These are phyloP conservation scores for Harpegnathos saltator DNA, from an alignment of 1,140 invertebrate genomes.

Conservation along the genomic window DNA sequence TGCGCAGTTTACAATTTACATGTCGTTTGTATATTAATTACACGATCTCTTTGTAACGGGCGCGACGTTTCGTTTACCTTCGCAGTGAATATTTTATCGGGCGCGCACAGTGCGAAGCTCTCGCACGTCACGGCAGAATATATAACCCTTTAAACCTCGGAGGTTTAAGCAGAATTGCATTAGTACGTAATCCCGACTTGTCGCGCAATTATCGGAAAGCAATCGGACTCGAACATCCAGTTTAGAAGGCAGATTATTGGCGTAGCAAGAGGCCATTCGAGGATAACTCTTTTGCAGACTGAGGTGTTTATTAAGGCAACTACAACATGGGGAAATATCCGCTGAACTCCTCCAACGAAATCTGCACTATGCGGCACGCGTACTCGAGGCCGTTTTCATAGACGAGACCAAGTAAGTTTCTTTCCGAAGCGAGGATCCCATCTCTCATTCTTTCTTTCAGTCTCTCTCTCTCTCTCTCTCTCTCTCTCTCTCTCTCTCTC, in stretches of 20 bases:
- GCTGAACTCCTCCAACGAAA: constrained; percentile 94
- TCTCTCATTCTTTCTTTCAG: too few species aligned
- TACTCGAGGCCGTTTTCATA: constrained; percentile 94
- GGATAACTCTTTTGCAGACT: constrained; percentile 88
- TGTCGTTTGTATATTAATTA: neutral
- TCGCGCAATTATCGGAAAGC: constrained; percentile 52
- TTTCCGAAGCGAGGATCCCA: constrained; percentile 17
- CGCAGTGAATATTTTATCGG: constrained; percentile 1
- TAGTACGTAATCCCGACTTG: constrained; percentile 43
- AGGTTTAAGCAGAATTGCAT: constrained; percentile 40
- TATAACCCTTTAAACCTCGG: neutral
- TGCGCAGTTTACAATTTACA: neutral
- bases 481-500: too few species aligned
- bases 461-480: too few species aligned
- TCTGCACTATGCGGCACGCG: constrained; percentile 93
- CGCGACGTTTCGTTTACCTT: neutral
- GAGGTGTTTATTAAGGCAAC: constrained; percentile 92
- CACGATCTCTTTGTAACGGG: neutral
- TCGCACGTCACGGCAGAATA: neutral
- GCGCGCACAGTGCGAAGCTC: neutral
- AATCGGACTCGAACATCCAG: constrained; percentile 29
- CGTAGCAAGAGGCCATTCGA: neutral
- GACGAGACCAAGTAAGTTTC: constrained; percentile 94
- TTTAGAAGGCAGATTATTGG: constrained; percentile 27
- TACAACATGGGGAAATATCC: constrained; percentile 93